Percentiles rank a stretch among this genome's conserved stretches.
These are phyloP conservation scores for Misgurnus mizolepis DNA, from an alignment of 2,113 vertebrate genomes.

Conservation along the genomic window DNA sequence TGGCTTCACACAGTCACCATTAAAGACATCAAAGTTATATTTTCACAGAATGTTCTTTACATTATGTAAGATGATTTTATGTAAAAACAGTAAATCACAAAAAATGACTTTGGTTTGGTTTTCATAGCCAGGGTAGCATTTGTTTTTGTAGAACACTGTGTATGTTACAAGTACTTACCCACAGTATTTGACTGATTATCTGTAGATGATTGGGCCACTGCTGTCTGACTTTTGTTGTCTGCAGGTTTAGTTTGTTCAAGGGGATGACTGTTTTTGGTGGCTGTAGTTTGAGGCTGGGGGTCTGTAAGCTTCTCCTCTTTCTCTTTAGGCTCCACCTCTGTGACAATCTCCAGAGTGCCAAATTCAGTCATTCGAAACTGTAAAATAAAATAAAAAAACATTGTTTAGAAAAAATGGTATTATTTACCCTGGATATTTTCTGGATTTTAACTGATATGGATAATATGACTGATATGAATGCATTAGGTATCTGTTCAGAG, in stretches of 20 bases:
- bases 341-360: slow-evolving; percentile 94
- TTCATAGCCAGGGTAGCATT: too few species aligned
- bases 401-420: too few species aligned
- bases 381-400: background rate
- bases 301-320: slow-evolving; percentile 55
- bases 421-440: too few species aligned
- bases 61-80: too few species aligned
- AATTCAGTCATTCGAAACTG: slow-evolving; percentile 98
- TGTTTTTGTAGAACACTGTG: background rate
- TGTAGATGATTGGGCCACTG: slow-evolving; percentile 9
- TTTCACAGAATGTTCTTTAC: too few species aligned
- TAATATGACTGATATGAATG: too few species aligned
- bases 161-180: slow-evolving; percentile 11
- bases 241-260: slow-evolving; percentile 57
- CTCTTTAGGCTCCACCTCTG: slow-evolving; percentile 83
- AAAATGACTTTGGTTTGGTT: too few species aligned
- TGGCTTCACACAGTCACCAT: too few species aligned
- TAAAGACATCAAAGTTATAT: too few species aligned
- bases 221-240: slow-evolving; percentile 7
- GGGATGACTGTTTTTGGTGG: slow-evolving; percentile 62
- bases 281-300: slow-evolving; percentile 3
- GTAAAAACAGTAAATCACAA: too few species aligned
- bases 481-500: too few species aligned
- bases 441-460: too few species aligned
- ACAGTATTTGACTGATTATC: background rate